Evolutionary conservation across 2,888 invertebrate genomes (phyloP).

Genomic region (Lepidochitona cinerea): DNA sequence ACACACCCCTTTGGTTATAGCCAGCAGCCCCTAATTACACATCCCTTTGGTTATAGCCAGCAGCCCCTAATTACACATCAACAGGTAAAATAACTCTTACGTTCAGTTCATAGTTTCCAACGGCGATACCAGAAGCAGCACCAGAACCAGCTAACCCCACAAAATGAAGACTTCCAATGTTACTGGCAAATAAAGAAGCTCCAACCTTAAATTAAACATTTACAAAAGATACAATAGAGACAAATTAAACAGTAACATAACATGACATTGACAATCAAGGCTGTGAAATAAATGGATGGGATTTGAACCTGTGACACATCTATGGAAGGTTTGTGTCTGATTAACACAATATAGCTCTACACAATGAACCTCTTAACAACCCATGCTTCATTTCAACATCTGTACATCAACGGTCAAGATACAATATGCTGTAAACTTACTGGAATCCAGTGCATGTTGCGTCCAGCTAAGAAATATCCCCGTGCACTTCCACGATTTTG

Average conservation of each 20-base stretch:
- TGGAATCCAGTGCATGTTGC: slow-evolving; percentile 73
- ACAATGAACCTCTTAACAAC: no score
- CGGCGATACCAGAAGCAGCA: slow-evolving; percentile 71
- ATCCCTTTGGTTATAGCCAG: no score
- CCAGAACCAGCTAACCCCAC: slow-evolving; percentile 72
- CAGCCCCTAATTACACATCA: neutral
- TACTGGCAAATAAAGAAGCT: slow-evolving; percentile 72
- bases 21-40: no score
- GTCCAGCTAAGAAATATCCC: slow-evolving; percentile 73
- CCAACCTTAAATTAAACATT: slow-evolving; percentile 66
- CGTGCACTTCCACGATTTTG: slow-evolving; percentile 65
- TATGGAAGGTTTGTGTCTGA: no score
- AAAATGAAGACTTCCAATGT: slow-evolving; percentile 73
- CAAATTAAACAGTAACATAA: no score
- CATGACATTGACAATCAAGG: no score
- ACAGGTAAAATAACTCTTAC: slow-evolving; percentile 45
- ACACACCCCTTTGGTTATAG: no score
- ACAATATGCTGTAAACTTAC: slow-evolving; percentile 49
- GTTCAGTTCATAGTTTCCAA: slow-evolving; percentile 71
- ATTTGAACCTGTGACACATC: no score
- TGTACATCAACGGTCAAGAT: neutral
- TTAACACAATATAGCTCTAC: no score
- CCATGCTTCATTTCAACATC: no score
- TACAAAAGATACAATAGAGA: neutral
- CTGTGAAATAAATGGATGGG: no score